Evolutionary conservation across 2,888 invertebrate genomes (phyloP).

Genomic region (Sycophila texana): DNA sequence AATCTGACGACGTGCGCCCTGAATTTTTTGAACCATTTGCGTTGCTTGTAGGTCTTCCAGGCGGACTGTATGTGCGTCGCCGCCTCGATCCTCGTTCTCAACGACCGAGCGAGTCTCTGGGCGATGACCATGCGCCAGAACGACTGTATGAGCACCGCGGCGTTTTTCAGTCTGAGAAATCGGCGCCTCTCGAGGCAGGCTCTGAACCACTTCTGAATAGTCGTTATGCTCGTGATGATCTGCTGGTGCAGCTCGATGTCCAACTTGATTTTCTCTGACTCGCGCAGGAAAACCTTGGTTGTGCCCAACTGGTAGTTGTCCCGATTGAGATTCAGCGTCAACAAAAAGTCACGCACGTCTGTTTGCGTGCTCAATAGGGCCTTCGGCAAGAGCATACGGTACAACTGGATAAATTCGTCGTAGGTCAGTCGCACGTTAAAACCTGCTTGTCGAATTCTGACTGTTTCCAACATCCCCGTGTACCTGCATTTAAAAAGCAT

Average conservation of each 20-base stretch:
- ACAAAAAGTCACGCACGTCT: conserved; percentile 90
- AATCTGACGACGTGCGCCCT: conserved; percentile 80
- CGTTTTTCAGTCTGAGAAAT: conserved; percentile 85
- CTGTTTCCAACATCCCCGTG: conserved; percentile 98
- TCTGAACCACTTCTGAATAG: conserved; percentile 94
- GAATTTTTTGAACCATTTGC: conserved; percentile 83
- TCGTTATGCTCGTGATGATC: conserved; percentile 94
- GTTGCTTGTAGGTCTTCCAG: conserved; percentile 84
- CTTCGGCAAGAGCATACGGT: conserved; percentile 92
- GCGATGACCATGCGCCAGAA: conserved; percentile 82
- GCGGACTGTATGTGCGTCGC: conserved; percentile 85
- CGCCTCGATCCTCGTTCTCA: conserved; percentile 78
- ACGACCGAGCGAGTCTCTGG: conserved; percentile 76
- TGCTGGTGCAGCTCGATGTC: conserved; percentile 95
- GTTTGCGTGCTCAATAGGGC: conserved; percentile 90
- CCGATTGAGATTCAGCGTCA: conserved; percentile 88
- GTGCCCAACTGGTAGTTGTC: conserved; percentile 93
- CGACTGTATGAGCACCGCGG: conserved; percentile 87
- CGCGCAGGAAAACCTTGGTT: conserved; percentile 94
- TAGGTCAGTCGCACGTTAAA: conserved; percentile 95
- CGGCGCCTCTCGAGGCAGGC: conserved; percentile 86
- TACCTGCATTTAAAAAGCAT: conserved; percentile 78
- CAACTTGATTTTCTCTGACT: conserved; percentile 93
- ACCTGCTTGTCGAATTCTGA: conserved; percentile 94
- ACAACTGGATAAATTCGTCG: conserved; percentile 95